Base-by-base conservation (phyloP, 2,113 vertebrate genomes). In the Polypterus senegalus region DNA sequence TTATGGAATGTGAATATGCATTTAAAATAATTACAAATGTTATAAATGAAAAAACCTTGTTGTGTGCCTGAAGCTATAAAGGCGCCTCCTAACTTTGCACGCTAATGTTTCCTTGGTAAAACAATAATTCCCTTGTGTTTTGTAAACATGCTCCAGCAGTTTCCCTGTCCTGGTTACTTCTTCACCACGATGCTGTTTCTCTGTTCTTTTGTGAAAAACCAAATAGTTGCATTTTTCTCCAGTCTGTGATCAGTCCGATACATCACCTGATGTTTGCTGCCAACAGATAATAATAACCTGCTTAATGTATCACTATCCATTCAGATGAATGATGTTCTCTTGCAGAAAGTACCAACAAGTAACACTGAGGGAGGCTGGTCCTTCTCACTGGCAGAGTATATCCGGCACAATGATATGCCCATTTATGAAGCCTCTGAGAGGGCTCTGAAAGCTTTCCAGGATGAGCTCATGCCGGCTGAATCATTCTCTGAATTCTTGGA, bases 281-380 rank as follows among this genome's bases (percentile, higher is more conserved):
- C 27, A 27, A 27, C 27, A 27, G 27, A 27, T 27, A 27, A 27
- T 27, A 27, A 27, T 27, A 27, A 27, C 27, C 27, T 27, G 27
- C 27, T 27, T 27, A 27, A 27, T 27, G 27, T n/a, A 27, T 27
- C 27, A 27, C 27, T 27, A 27, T 27, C 27, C 27, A 27, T 27
- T 27, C 27, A 27, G 27, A 27, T 27, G 27, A 27, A 27, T 27
- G 27, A 27, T 27, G 27, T 27, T 27, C 47, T 66, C n/a, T 9
- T 49, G 2, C 67, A 99, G 96, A 97, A 98, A 83, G 96, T 97
- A 73, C 92, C 96, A 77, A 93, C 92, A 72, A 97, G 93, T 76
- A 98, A 94, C 90, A 97, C 94, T 2, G 96, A 99, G 81, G 96
- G 96, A 67, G 96, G 96, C 83, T 99, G 96, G 96, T 98, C 96